Conservation (phyloP, 2,888 invertebrate genomes). For the Lithophane semibrunnea region DNA sequence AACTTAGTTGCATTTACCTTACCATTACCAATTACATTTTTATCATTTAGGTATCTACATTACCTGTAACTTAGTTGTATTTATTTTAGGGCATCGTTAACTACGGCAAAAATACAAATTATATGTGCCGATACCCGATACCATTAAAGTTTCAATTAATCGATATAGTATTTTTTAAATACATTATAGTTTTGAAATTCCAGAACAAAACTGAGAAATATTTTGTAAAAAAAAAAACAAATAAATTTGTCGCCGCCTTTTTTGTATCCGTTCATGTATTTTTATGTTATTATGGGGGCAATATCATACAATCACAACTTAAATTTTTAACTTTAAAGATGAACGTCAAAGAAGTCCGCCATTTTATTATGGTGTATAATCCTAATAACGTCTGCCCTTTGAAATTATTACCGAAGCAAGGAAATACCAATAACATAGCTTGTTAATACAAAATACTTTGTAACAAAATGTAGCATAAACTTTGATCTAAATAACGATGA, state of each 20-base stretch:
- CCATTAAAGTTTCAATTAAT: neutral
- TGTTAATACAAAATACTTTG: conserved; percentile 33
- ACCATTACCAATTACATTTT: no score
- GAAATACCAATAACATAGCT: conserved; percentile 38
- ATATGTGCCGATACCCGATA: neutral
- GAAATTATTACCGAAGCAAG: conserved; percentile 5
- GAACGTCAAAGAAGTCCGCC: conserved; percentile 1
- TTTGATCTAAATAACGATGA: conserved; percentile 60
- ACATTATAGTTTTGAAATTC: neutral
- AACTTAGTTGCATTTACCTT: no score
- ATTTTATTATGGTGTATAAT: conserved; percentile 11
- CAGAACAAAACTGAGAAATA: neutral
- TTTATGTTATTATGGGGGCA: neutral
- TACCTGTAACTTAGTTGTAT: no score
- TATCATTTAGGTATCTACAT: no score
- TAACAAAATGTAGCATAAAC: conserved; percentile 45
- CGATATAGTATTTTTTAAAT: neutral
- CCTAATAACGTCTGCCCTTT: neutral
- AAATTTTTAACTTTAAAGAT: neutral
- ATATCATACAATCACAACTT: neutral
- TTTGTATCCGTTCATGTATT: neutral
- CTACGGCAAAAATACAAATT: no score
- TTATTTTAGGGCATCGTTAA: neutral
- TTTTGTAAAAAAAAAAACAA: neutral
- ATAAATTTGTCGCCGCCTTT: neutral